Evolutionary conservation across 2,888 invertebrate genomes (phyloP).

Genomic region (Heliconius hortense): DNA sequence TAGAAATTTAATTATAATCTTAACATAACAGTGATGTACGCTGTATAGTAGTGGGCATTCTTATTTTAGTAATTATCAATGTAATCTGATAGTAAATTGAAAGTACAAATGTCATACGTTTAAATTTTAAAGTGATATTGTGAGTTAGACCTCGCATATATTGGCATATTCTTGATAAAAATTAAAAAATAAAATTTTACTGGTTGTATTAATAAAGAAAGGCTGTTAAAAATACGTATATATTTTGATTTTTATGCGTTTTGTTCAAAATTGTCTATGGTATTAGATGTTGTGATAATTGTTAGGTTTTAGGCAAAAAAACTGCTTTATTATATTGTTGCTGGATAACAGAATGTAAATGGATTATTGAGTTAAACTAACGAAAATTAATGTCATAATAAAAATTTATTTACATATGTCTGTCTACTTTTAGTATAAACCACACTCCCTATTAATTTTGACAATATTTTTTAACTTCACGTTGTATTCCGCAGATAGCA

Average conservation of each 20-base stretch:
- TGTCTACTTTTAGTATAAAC: background rate
- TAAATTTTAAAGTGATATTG: background rate
- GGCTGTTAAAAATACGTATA: constrained; percentile 20
- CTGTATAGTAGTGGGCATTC: background rate
- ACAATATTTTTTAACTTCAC: too few species aligned
- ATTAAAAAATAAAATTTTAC: background rate
- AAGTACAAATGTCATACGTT: background rate
- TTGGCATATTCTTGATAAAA: background rate
- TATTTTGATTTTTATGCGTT: constrained; percentile 9
- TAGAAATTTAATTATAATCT: too few species aligned
- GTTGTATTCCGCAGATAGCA: too few species aligned
- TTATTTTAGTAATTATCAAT: background rate
- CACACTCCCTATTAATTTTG: background rate
- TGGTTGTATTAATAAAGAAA: constrained; percentile 8
- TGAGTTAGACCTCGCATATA: background rate
- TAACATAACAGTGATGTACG: background rate
- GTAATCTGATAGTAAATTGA: background rate
- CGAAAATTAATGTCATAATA: constrained; percentile 7
- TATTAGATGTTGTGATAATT: constrained; percentile 29
- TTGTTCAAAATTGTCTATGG: constrained; percentile 9
- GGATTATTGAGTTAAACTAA: constrained; percentile 14
- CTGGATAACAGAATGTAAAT: constrained; percentile 4
- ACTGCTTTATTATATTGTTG: constrained; percentile 13
- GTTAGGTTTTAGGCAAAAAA: constrained; percentile 19
- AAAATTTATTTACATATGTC: constrained; percentile 7